These are phyloP conservation scores for Agrochola litura DNA, from an alignment of 2,888 invertebrate genomes.

Conservation along the genomic window DNA sequence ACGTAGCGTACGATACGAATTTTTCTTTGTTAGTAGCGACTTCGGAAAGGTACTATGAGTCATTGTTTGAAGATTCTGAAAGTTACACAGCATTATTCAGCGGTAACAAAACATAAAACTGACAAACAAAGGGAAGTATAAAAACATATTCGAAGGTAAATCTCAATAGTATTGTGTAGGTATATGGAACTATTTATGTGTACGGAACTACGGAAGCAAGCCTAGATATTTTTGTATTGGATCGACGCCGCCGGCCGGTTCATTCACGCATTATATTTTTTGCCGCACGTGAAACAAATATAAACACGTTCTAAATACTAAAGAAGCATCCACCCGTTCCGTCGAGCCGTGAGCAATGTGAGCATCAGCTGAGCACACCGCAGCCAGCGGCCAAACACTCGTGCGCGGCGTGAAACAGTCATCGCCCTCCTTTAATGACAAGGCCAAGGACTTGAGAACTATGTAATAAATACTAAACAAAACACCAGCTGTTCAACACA, in stretches of 20 bases:
- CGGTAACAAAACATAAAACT: slow-evolving; percentile 5
- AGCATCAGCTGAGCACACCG: slow-evolving; percentile 47
- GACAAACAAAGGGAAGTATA: slow-evolving; percentile 18
- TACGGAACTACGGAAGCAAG: slow-evolving; percentile 2
- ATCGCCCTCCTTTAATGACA: slow-evolving; percentile 56
- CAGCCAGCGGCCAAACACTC: slow-evolving; percentile 56
- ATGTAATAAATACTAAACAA: slow-evolving; percentile 48
- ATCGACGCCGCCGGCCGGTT: background rate
- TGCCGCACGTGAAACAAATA: slow-evolving; percentile 50
- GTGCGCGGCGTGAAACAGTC: slow-evolving; percentile 58
- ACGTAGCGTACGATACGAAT: slow-evolving; percentile 4
- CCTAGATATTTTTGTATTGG: background rate
- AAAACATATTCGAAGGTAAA: background rate
- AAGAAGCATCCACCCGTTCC: slow-evolving; percentile 27
- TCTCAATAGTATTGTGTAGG: background rate
- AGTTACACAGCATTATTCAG: slow-evolving; percentile 28
- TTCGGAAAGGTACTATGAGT: slow-evolving; percentile 23
- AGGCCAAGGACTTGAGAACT: slow-evolving; percentile 55
- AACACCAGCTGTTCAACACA: slow-evolving; percentile 19
- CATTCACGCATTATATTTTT: slow-evolving; percentile 53
- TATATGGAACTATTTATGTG: background rate
- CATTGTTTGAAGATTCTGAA: slow-evolving; percentile 26
- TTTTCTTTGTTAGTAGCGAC: slow-evolving; percentile 45
- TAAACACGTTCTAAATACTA: slow-evolving; percentile 58
- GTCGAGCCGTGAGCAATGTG: slow-evolving; percentile 34